Evolutionary conservation across 2,113 vertebrate species (phyloP), one percentile per base, ranked within the genome.

Genomic region (Coryphaenoides rupestris): DNA sequence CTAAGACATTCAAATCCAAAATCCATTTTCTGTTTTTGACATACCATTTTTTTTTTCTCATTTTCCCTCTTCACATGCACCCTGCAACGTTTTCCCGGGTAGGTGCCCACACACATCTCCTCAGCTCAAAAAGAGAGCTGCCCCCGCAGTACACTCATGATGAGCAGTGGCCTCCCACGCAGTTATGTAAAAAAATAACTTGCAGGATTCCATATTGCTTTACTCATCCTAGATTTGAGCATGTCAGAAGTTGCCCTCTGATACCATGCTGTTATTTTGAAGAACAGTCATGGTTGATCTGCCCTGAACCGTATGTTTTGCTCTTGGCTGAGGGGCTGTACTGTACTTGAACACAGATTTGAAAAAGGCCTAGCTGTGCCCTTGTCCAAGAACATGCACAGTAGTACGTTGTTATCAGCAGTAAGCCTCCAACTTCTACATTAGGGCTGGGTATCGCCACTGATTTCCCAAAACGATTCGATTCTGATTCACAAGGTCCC

Each of bases 171-270:
- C 82, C 60, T 78, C 82, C 77, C 77, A 82, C 83, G 70, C 73
- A 76, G 63, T 26, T 84, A 82, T 70, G 76, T 79, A 81, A 84
- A 84, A 74, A 12, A 80, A 72, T 58, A 63, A n/a, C 50, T 54
- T 58, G 26, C 47, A n/a, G 47, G n/a, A n/a, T 16, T 50, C 47
- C 47, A 16, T 50, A n/a, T 17, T 64, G 28, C 68, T 58, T 71
- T 13, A 75, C 67, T 77, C 67, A 69, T 73, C 55, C 68, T 68
- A 52, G 45, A 58, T 75, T 57, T 21, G 67, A 5, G 19, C 54
- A 24, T 63, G 63, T 77, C 76, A 74, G 65, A 49, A 58, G 60
- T 59, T 19, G 69, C 40, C 60, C 68, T 70, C 76, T 77, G 65
- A 62, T 72, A 66, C 28, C 4, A 60, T 68, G 57, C 68, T 66